These are phyloP conservation scores for Epizoanthus rinbou DNA, from an alignment of 92 coral and sea anemone genomes.

Conservation along the genomic window DNA sequence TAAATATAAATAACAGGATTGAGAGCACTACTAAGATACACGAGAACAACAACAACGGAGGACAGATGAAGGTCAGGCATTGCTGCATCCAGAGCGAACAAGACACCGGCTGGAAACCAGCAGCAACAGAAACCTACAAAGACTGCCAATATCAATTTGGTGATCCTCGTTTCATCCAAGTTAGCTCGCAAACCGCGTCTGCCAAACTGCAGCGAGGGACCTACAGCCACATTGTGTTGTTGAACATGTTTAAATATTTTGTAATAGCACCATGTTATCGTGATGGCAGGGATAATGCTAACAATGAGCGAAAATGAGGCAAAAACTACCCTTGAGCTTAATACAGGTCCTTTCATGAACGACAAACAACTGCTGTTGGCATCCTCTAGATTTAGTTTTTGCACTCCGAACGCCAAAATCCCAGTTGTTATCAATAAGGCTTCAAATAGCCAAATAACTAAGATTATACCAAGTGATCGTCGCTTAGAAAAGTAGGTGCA, in stretches of 20 bases:
- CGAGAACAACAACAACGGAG: neutral
- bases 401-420: neutral
- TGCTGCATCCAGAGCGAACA: neutral
- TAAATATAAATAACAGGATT: conserved; percentile 1
- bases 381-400: neutral
- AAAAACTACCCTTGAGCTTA: neutral
- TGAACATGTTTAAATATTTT: neutral
- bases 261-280: neutral
- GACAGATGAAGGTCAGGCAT: neutral
- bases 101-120: conserved; percentile 6
- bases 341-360: neutral
- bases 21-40: neutral
- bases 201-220: neutral
- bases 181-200: neutral
- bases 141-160: conserved; percentile 9
- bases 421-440: neutral
- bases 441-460: neutral
- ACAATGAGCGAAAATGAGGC: neutral
- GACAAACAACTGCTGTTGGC: neutral
- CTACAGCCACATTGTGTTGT: neutral
- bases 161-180: neutral
- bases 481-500: neutral
- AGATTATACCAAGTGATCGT: neutral
- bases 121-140: neutral
- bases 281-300: neutral